A percentile compares a stretch with the other conserved stretches of the same genome.
Conservation (phyloP, 2,113 vertebrate genomes). For the Poeciliopsis prolifica region DNA sequence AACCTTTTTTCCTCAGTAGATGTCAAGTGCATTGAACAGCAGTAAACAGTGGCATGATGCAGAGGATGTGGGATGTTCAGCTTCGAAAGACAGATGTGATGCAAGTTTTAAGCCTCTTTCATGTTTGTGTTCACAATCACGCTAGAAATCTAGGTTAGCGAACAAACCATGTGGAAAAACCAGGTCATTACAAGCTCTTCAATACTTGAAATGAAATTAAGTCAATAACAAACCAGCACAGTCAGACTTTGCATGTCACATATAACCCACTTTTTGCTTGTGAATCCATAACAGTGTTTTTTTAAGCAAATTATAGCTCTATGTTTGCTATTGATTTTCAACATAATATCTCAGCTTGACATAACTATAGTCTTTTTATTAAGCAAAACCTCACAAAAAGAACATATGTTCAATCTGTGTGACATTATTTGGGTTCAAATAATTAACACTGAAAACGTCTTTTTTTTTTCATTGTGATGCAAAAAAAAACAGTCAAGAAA, state of each 20-base stretch:
- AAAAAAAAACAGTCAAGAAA: not conserved
- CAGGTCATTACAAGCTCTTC: conserved; percentile 46
- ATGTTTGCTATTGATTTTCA: conserved; percentile 5
- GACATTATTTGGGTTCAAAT: not conserved
- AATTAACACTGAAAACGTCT: not conserved
- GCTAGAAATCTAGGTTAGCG: conserved; percentile 52
- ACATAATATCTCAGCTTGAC: not conserved
- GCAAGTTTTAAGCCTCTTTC: conserved; percentile 63
- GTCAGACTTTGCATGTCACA: not conserved
- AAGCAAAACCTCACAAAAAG: not conserved
- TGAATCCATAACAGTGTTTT: not conserved
- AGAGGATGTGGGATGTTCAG: conserved; percentile 29
- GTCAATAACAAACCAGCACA: conserved; percentile 41
- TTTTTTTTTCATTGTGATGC: not conserved
- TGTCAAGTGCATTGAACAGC: not conserved
- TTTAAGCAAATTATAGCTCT: not conserved
- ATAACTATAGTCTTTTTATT: not conserved
- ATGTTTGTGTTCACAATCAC: conserved; percentile 22
- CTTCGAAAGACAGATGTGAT: conserved; percentile 38
- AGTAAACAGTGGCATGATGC: not conserved
- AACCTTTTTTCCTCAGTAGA: not conserved
- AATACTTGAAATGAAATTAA: conserved; percentile 52
- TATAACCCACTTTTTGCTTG: not conserved
- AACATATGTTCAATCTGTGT: not conserved
- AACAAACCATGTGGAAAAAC: conserved; percentile 61